Evolutionary conservation across 1,140 invertebrate genomes (phyloP), one percentile per base, ranked within the genome.

Genomic region (Anthonomus grandis): DNA sequence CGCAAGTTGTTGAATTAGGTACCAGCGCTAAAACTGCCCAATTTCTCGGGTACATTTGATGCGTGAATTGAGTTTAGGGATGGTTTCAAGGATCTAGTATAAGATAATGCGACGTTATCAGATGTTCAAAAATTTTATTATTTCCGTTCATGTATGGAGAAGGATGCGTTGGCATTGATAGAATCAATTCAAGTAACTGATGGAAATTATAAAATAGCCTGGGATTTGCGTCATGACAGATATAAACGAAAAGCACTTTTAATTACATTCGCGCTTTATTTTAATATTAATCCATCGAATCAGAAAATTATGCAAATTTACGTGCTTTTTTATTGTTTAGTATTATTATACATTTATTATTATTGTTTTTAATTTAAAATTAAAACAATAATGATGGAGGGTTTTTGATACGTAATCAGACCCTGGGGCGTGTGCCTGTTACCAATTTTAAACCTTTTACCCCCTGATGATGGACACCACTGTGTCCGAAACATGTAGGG

Each of bases 111-210:
- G n/a, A n/a, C n/a, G n/a, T n/a, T n/a, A n/a, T n/a, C n/a, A n/a
- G n/a, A n/a, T n/a, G n/a, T n/a, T n/a, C 51, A 70, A 60, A 70
- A 69, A 42, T 60, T 68, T 23, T 55, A 69, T 50, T 68, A 70
- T 60, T 51, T 68, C 34, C 55, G 42, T 38, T 56, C 64, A 10
- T 63, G 48, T 23, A 38, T 69, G 9, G 64, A 62, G 21, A 64
- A 60, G n/a, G 59, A 64, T 34, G 63, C 69, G 0, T 8, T 21
- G 0, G 37, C 59, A 24, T 8, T 67, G 0, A 62, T 70, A 10
- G 34, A 61, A 0, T 61, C 65, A 2, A 25, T 72, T n/a, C 60
- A 63, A 23, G 58, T 64, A 12, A 53, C 64, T 0, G 48, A 58
- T 2, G 44, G 31, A 8, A 72, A 73, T 62, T 74, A 69, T 58